phyloP scores from a whole-genome alignment of 2,113 vertebrate species.

The Puntigrus tetrazona region DNA sequence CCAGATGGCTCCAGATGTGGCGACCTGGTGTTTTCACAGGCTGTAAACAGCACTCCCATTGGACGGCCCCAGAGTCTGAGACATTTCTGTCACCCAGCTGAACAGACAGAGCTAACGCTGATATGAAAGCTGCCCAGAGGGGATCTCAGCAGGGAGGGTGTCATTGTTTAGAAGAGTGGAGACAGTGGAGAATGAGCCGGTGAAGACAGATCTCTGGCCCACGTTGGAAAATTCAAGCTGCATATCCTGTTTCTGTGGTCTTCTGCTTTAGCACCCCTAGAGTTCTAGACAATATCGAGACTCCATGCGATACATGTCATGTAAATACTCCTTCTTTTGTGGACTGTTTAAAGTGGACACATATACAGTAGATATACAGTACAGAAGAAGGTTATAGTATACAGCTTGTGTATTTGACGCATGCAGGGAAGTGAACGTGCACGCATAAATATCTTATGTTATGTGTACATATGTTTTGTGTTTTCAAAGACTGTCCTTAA shows the following conservation, averaged over 20 bases:
- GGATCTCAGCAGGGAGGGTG: slow-evolving; percentile 34
- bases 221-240: slow-evolving; percentile 11
- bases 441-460: neutral
- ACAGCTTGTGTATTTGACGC: neutral
- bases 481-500: slow-evolving; percentile 25
- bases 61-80: slow-evolving; percentile 12
- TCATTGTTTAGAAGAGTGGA: slow-evolving; percentile 40
- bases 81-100: slow-evolving; percentile 36
- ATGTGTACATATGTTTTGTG: slow-evolving; percentile 19
- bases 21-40: slow-evolving; percentile 45
- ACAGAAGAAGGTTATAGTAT: neutral
- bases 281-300: neutral
- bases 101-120: slow-evolving; percentile 40
- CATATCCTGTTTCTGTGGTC: slow-evolving; percentile 14
- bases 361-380: neutral
- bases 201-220: slow-evolving; percentile 35
- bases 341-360: slow-evolving; percentile 7
- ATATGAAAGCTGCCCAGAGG: slow-evolving; percentile 38
- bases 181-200: slow-evolving; percentile 26
- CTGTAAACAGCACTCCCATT: slow-evolving; percentile 49
- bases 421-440: neutral
- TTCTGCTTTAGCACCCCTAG: slow-evolving; percentile 4
- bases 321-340: slow-evolving; percentile 13
- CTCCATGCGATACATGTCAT: neutral
- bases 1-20: slow-evolving; percentile 57